Evolutionary conservation across 1,140 invertebrate genomes (phyloP), one percentile per base, ranked within the genome.

Genomic region (Penaeus japonicus): DNA sequence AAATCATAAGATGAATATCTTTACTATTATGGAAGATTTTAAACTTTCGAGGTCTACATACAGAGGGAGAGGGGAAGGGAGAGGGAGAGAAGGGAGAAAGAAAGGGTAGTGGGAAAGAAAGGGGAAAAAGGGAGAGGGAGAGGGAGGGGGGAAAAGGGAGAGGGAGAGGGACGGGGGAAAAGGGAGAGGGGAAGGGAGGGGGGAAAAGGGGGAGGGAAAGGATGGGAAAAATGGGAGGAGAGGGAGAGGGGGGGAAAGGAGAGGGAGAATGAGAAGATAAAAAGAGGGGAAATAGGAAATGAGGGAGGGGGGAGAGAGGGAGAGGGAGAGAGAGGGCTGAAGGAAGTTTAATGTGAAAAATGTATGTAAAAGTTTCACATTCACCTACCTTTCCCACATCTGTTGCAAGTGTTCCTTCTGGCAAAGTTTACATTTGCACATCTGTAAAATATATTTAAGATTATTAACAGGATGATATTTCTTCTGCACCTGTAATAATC

Each of bases 371-470:
- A 47, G 39, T 47, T 57, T 10, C 22, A 24, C 59, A 39, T 53
- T 59, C 75, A 83, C 92, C 92, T 94, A 94, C 92, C 95, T 94
- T 92, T 96, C 88, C 96, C 96, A 94, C 98, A 99, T 90, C 97
- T 95, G 93, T 99, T 99, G 92, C 98, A 99, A 90, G 96, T 95
- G 90, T 93, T 95, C 92, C 98, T 93, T 90, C 97, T 94, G 24
- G 97, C 96, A 95, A 99, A 99, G 94, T 99, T 99, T 20, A 98
- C 94, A 95, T 99, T 99, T 79, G 95, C 96, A 94, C 98, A 98
- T 92, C 96, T 97, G 91, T 91, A 91, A 91, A 84, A 90, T 81
- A 81, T 85, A 35, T 32, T 81, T 32, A 27, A 17, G 18, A n/a
- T 18, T 27, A 55, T 55, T 81, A 55, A 27, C 27, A 55, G 20